Percentiles rank a stretch among this genome's conserved stretches.
Conservation (phyloP, 1,140 invertebrate genomes). For the Pararge aegeria region DNA sequence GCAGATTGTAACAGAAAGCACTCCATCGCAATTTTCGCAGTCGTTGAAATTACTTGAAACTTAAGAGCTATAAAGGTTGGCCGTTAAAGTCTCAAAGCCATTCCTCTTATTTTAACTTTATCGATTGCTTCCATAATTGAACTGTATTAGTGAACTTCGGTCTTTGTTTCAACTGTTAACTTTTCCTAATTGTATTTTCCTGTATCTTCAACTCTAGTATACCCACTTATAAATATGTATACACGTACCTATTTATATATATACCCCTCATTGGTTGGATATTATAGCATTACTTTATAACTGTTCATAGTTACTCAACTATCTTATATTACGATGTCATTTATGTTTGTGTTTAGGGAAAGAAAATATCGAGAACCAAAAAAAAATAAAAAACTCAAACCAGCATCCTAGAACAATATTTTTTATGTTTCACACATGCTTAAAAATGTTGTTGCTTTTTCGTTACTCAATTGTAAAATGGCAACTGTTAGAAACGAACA, state of each 20-base stretch:
- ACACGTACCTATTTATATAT: background rate
- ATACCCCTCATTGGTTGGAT: background rate
- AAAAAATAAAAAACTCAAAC: no score
- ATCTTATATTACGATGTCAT: no score
- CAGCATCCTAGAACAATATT: no score
- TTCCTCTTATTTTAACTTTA: conserved; percentile 16
- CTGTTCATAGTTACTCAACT: no score
- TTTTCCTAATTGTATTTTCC: conserved; percentile 4
- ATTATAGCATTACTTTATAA: background rate
- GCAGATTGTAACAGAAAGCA: conserved; percentile 8
- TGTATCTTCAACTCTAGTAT: background rate
- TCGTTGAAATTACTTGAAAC: conserved; percentile 24
- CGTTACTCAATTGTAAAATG: no score
- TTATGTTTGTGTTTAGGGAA: no score
- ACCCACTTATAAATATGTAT: background rate
- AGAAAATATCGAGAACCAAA: no score
- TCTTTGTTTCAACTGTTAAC: conserved; percentile 3
- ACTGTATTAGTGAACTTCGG: conserved; percentile 12
- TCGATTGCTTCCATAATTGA: conserved; percentile 16
- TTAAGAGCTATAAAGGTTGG: conserved; percentile 19
- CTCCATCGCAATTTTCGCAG: conserved; percentile 11
- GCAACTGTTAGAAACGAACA: no score
- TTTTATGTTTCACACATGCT: no score
- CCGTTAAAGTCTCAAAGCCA: conserved; percentile 13
- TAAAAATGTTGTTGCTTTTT: no score